phyloP scores from a whole-genome alignment of 2,888 invertebrate species.

The Agrotis puta region DNA sequence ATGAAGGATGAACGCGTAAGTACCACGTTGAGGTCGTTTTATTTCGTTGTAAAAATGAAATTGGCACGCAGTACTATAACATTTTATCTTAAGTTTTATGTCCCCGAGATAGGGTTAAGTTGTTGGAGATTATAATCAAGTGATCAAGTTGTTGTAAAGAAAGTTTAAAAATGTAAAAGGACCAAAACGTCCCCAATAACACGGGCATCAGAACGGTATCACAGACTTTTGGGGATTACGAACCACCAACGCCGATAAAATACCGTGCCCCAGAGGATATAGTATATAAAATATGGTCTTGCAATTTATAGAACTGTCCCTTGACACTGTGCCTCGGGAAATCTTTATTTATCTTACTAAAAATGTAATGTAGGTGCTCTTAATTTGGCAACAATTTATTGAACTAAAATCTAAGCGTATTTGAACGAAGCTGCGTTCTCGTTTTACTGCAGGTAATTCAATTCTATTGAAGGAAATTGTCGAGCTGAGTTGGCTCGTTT shows the following conservation, averaged over 20 bases:
- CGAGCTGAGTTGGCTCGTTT: constrained; percentile 1
- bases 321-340: constrained; percentile 16
- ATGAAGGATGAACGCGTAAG: constrained; percentile 15
- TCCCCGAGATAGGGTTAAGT: neutral
- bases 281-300: constrained; percentile 39
- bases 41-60: constrained; percentile 34
- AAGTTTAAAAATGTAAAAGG: constrained; percentile 20
- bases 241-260: constrained; percentile 47
- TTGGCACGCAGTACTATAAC: constrained; percentile 16
- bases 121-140: neutral
- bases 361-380: constrained; percentile 14
- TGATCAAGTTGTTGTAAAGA: neutral
- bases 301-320: constrained; percentile 33
- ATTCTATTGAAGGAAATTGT: neutral
- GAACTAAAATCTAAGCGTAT: neutral
- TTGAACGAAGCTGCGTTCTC: neutral
- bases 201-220: constrained; percentile 46
- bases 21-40: constrained; percentile 24
- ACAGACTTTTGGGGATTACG: constrained; percentile 45
- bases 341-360: constrained; percentile 20
- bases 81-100: constrained; percentile 35
- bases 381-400: neutral
- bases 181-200: constrained; percentile 30
- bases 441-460: neutral
- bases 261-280: constrained; percentile 33